phyloP scores from a whole-genome alignment of 2,797 vertebrate genomes.

The Sebastiscus tertius region DNA sequence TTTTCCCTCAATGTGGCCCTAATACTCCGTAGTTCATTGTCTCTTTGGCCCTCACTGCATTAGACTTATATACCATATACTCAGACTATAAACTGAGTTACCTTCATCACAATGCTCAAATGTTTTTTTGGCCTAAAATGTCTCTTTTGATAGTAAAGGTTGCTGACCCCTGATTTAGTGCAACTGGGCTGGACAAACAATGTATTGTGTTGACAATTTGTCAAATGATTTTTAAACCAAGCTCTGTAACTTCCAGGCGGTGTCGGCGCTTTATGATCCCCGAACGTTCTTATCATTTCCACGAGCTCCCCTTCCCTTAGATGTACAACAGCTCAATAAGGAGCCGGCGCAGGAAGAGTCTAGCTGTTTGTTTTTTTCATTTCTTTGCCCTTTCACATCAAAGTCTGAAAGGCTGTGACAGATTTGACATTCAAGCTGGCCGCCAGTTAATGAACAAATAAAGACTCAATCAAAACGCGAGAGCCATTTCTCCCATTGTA shows the following conservation, averaged over 20 bases:
- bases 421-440: background rate
- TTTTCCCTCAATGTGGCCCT: no score
- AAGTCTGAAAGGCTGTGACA: background rate
- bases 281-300: background rate
- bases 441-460: conserved; percentile 11
- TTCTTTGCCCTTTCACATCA: background rate
- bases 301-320: background rate
- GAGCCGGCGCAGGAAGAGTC: background rate
- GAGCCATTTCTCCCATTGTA: conserved; percentile 6
- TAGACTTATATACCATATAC: no score
- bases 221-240: background rate
- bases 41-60: no score
- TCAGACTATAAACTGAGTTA: no score
- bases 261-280: background rate
- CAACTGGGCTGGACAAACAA: background rate
- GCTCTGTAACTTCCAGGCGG: background rate
- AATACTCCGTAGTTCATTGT: rapidly evolving
- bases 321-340: background rate
- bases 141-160: no score
- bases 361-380: background rate
- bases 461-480: conserved; percentile 7
- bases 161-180: no score
- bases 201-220: background rate
- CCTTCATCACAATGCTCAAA: no score
- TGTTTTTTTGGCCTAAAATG: no score